These are phyloP conservation scores for Amphimedon queenslandica DNA, from an alignment of 37 sponge, comb jelly and placozoan genomes.

Conservation along the genomic window DNA sequence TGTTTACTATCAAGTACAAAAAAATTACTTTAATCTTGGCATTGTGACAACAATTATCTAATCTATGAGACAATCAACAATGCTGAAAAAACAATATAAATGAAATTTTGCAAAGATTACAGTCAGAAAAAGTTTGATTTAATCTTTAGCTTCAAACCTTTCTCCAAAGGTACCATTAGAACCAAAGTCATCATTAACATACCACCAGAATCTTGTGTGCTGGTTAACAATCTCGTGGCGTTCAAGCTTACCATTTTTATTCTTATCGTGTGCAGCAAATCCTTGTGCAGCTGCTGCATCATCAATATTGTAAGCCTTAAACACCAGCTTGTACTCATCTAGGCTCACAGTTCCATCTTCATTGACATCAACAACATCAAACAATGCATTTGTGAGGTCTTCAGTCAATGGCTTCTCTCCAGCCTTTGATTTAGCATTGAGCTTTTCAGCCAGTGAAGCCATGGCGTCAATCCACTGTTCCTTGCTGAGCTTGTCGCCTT, in stretches of 20 bases:
- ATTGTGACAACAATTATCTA: too few relatives aligned
- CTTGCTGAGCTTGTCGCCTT: background rate
- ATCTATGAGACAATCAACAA: too few relatives aligned
- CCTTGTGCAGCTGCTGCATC: background rate
- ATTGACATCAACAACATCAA: conserved; percentile 8
- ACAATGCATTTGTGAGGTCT: background rate
- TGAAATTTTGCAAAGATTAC: too few relatives aligned
- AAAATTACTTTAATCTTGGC: too few relatives aligned
- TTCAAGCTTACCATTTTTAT: conserved; percentile 10
- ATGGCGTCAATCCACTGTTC: background rate
- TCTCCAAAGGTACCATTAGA: background rate
- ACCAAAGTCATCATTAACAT: background rate
- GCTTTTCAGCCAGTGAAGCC: background rate
- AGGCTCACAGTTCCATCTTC: background rate
- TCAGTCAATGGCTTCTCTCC: too few relatives aligned
- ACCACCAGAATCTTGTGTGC: conserved; percentile 2
- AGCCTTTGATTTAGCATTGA: background rate
- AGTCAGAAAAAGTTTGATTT: too few relatives aligned
- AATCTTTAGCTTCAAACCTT: background rate
- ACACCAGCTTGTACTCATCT: conserved; percentile 3
- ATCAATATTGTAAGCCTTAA: background rate
- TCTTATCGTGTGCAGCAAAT: conserved; percentile 3
- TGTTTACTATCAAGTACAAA: too few relatives aligned
- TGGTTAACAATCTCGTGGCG: background rate
- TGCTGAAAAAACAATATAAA: too few relatives aligned